These are phyloP conservation scores for Hippocampus abdominalis DNA, from an alignment of 2,113 vertebrate species.

Conservation along the genomic window DNA sequence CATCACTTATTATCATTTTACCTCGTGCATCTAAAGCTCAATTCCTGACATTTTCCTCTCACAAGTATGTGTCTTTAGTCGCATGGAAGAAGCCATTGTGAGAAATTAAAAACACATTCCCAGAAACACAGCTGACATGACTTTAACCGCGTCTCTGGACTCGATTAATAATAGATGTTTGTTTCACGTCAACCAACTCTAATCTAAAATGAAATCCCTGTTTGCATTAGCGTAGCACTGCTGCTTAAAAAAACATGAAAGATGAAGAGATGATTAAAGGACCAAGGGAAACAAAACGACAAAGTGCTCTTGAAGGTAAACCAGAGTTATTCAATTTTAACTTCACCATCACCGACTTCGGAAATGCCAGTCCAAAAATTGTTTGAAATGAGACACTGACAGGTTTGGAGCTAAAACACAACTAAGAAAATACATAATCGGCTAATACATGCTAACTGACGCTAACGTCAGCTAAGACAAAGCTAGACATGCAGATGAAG, in stretches of 20 bases:
- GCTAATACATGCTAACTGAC: background rate
- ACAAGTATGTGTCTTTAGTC: background rate
- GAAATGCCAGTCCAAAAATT: background rate
- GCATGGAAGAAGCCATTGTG: background rate
- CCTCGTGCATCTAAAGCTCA: background rate
- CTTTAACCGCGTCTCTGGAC: background rate
- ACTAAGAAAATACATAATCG: background rate
- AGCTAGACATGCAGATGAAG: background rate
- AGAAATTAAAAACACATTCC: background rate
- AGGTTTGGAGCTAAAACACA: background rate
- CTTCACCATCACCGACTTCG: background rate
- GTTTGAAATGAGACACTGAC: background rate
- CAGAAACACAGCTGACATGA: slow-evolving; percentile 1
- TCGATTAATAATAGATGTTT: slow-evolving; percentile 5
- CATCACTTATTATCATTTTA: background rate
- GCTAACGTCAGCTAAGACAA: background rate
- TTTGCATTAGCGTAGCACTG: background rate
- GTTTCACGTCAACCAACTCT: slow-evolving; percentile 27
- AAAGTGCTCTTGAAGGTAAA: background rate
- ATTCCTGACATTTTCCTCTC: background rate
- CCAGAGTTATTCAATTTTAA: background rate
- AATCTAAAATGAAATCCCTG: slow-evolving; percentile 19
- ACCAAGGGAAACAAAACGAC: background rate
- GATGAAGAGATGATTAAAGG: background rate
- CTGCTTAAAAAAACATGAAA: background rate